Conservation (phyloP, 2,113 vertebrate species). For the Limanda limanda region DNA sequence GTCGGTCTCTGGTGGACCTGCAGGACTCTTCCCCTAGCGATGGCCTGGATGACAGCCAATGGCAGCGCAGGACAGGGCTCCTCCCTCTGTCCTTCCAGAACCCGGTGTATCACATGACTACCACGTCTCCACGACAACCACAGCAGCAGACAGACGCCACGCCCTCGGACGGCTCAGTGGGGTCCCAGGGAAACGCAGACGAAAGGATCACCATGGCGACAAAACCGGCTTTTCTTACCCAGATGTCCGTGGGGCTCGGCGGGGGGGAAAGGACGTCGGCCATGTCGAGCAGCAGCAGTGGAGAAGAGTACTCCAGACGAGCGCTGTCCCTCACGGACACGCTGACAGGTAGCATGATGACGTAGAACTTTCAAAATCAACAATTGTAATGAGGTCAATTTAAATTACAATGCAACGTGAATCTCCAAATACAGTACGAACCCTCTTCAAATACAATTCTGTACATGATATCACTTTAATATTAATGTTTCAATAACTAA, state of each 20-base stretch:
- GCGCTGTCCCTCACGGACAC: slow-evolving; percentile 90
- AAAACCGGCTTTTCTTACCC: slow-evolving; percentile 86
- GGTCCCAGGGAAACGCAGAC: slow-evolving; percentile 91
- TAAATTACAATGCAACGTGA: too few relatives aligned
- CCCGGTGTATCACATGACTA: slow-evolving; percentile 97
- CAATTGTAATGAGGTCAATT: too few relatives aligned
- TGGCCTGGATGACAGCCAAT: slow-evolving; percentile 84
- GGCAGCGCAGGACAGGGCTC: slow-evolving; percentile 87
- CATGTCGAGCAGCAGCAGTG: slow-evolving; percentile 78
- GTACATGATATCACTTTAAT: too few relatives aligned
- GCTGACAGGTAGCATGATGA: slow-evolving; percentile 64
- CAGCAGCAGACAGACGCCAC: slow-evolving; percentile 52
- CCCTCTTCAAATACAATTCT: too few relatives aligned
- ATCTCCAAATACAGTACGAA: too few relatives aligned
- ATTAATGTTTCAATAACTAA: too few relatives aligned
- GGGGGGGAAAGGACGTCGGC: slow-evolving; percentile 62
- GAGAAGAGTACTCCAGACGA: slow-evolving; percentile 89
- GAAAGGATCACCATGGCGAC: slow-evolving; percentile 78
- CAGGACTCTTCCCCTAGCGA: slow-evolving; percentile 88
- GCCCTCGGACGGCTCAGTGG: slow-evolving; percentile 90
- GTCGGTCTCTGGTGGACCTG: slow-evolving; percentile 96
- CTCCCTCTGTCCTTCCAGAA: slow-evolving; percentile 97
- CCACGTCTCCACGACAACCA: slow-evolving; percentile 87
- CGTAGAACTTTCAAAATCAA: too few relatives aligned
- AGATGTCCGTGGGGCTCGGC: slow-evolving; percentile 74